Conservation (phyloP, 2,797 vertebrate species). For the Tangara arthus region DNA sequence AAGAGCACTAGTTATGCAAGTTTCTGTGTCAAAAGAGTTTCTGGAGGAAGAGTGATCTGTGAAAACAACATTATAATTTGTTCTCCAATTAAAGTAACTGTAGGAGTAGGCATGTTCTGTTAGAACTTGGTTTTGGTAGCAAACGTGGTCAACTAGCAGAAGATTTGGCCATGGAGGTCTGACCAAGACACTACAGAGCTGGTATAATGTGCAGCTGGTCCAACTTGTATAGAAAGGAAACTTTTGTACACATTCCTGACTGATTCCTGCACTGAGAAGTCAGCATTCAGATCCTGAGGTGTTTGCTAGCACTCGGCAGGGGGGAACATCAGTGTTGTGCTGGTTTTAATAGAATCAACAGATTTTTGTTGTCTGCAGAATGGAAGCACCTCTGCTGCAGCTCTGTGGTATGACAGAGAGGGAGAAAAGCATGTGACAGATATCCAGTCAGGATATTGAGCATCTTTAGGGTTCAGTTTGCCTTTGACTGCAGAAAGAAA, state of each 20-base stretch:
- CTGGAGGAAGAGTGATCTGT: slow-evolving; percentile 36
- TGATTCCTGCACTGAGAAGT: background rate
- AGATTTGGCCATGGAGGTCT: background rate
- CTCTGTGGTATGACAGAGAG: background rate
- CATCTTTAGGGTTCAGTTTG: background rate
- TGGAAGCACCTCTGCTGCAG: background rate
- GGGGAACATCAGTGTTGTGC: background rate
- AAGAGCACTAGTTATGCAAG: slow-evolving; percentile 33
- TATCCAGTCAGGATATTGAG: background rate
- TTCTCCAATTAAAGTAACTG: slow-evolving; percentile 41
- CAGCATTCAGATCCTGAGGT: background rate
- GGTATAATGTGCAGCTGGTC: background rate
- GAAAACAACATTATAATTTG: slow-evolving; percentile 54
- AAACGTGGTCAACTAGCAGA: background rate
- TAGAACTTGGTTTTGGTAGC: background rate
- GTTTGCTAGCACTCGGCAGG: background rate
- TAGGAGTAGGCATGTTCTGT: slow-evolving; percentile 18
- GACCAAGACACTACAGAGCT: background rate
- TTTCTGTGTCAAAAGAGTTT: slow-evolving; percentile 59
- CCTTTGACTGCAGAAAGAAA: background rate
- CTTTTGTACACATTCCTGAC: fast-evolving
- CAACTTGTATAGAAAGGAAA: background rate
- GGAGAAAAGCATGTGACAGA: background rate
- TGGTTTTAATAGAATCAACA: background rate
- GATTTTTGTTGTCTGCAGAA: background rate